Conservation (phyloP, 2,797 vertebrate species). For the Acanthopagrus latus region DNA sequence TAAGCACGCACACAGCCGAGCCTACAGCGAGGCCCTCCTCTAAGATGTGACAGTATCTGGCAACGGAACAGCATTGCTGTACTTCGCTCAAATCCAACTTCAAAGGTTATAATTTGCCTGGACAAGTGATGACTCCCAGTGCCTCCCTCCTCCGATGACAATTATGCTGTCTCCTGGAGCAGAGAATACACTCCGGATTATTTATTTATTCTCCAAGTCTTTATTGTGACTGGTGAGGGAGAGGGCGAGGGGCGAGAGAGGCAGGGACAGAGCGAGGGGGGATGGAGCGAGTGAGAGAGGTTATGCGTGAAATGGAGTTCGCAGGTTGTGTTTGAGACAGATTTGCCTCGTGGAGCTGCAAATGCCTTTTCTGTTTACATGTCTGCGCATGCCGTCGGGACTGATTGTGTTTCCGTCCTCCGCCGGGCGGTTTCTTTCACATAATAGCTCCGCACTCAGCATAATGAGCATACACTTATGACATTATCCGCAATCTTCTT, state of each 20-base stretch:
- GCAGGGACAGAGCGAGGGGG: slow-evolving; percentile 37
- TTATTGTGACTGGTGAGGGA: slow-evolving; percentile 60
- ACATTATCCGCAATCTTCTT: slow-evolving; percentile 32
- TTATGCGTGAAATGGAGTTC: slow-evolving; percentile 77
- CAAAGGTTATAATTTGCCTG: slow-evolving; percentile 79
- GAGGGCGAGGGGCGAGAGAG: slow-evolving; percentile 9
- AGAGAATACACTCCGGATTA: slow-evolving; percentile 61
- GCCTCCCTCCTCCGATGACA: slow-evolving; percentile 57
- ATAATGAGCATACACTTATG: slow-evolving; percentile 10
- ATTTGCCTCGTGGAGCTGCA: slow-evolving; percentile 70
- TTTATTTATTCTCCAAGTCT: slow-evolving; percentile 69
- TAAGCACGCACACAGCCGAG: slow-evolving; percentile 29
- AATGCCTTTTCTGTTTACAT: slow-evolving; percentile 77
- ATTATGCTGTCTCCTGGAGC: slow-evolving; percentile 69
- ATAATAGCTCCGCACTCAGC: slow-evolving; percentile 14
- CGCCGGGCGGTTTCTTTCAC: slow-evolving; percentile 8
- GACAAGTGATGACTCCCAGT: slow-evolving; percentile 74
- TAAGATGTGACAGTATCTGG: slow-evolving; percentile 74
- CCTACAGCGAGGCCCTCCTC: slow-evolving; percentile 42
- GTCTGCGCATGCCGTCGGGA: slow-evolving; percentile 55
- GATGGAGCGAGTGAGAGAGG: slow-evolving; percentile 52
- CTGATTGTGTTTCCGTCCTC: slow-evolving; percentile 55
- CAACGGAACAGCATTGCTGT: slow-evolving; percentile 64
- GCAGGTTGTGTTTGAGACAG: slow-evolving; percentile 68
- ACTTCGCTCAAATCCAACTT: slow-evolving; percentile 79